Conservation (phyloP, 35 echinoderm and acorn worm genomes). For the Heliocidaris erythrogramma region DNA sequence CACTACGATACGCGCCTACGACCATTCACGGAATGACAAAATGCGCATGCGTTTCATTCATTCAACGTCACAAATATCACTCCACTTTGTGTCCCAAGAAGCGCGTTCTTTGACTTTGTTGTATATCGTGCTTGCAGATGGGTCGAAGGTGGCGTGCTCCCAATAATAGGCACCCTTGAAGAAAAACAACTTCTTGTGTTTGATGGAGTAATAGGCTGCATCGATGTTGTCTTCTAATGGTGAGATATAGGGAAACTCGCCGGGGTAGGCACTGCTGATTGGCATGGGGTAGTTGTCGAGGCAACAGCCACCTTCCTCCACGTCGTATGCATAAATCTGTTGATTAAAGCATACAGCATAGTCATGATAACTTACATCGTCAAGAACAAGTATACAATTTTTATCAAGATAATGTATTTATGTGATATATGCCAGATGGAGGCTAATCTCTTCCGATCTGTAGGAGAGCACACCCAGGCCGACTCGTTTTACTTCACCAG, state of each 20-base stretch:
- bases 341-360: neutral
- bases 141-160: conserved; percentile 68
- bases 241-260: neutral
- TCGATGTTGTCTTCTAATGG: conserved; percentile 73
- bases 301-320: conserved; percentile 66
- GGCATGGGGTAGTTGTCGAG: conserved; percentile 60
- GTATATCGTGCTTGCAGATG: neutral
- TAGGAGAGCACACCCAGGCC: too few relatives aligned
- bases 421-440: too few relatives aligned
- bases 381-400: neutral
- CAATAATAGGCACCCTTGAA: conserved; percentile 85
- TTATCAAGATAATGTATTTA: neutral
- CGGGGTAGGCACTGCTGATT: conserved; percentile 61
- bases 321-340: conserved; percentile 94
- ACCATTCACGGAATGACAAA: neutral
- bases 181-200: conserved; percentile 76
- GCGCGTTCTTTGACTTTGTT: conserved; percentile 54
- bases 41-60: neutral
- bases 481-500: too few relatives aligned
- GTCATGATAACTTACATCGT: neutral
- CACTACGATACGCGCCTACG: neutral
- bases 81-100: conserved; percentile 78
- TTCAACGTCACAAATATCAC: conserved; percentile 88
- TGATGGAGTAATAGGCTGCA: conserved; percentile 80
- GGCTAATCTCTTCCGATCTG: too few relatives aligned